Conservation (phyloP, 2,888 invertebrate species). For the Zhengitettix transpicula region DNA sequence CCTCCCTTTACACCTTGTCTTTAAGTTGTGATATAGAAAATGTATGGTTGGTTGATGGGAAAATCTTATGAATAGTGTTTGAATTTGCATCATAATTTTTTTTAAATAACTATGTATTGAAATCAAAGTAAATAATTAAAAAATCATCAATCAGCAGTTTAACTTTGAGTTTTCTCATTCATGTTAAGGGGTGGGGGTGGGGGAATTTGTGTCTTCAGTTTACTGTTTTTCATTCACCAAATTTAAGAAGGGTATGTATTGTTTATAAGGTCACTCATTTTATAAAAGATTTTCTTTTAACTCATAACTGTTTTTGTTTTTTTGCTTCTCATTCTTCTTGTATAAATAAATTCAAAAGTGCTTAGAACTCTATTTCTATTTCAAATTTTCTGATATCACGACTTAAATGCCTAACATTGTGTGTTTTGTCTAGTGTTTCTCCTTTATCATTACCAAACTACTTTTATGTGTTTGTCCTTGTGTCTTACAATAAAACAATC, state of each 20-base stretch:
- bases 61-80: too few species aligned
- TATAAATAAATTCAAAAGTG: background rate
- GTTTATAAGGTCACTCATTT: too few species aligned
- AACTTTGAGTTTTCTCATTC: too few species aligned
- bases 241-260: too few species aligned
- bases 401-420: conserved; percentile 21
- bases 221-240: too few species aligned
- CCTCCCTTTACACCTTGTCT: background rate
- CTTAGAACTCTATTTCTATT: background rate
- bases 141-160: too few species aligned
- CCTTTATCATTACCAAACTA: conserved; percentile 29
- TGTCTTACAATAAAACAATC: conserved; percentile 4
- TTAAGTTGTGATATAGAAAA: background rate
- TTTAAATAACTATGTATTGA: too few species aligned
- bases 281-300: too few species aligned
- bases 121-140: too few species aligned
- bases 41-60: background rate
- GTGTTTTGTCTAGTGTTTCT: conserved; percentile 84
- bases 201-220: too few species aligned
- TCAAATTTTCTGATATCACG: conserved; percentile 3
- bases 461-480: conserved; percentile 49
- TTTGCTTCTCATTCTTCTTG: background rate
- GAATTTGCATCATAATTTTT: too few species aligned
- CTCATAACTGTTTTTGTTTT: background rate
- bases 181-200: too few species aligned